Evolutionary conservation across 2,888 invertebrate genomes (phyloP), one percentile per base, ranked within the genome.

Genomic region (Drosophila flavopinicola): DNA sequence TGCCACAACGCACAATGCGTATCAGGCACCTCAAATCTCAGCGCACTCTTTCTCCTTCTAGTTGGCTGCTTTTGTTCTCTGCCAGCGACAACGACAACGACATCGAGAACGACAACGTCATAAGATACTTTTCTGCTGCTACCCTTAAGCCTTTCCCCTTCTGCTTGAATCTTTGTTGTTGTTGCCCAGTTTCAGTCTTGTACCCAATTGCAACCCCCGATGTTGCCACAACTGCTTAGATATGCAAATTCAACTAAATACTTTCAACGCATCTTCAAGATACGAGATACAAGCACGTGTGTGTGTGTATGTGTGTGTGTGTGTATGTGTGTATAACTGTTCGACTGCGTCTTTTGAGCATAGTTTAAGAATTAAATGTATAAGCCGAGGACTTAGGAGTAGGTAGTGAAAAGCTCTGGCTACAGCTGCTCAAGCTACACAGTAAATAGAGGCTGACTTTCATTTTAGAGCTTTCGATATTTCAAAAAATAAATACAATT

Each of bases 1-100:
- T 78, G 87, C 85, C 87, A 85, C 83, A 68, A 73, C 75, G 77
- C 77, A 77, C 73, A 77, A 72, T 77, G 76, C 61, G 52, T 78
- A 90, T 89, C 89, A 70, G 78, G 75, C 77, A 78, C 83, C 88
- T 88, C 88, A 88, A 88, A 89, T 88, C 88, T 88, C 20, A 24
- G 54, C 69, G 69, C 70, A 65, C 64, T 54, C 61, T 51, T 25
- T 29, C 32, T 45, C 41, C n/a, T 7, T 24, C 15, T 17, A 45
- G 45, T 61, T 13, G 38, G 30, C 32, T 33, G 41, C 74, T 74
- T 72, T 80, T 86, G 67, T 74, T 60, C 11, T n/a, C 24, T 23
- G 15, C 24, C 13, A 44, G 44, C 37, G 17, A 17, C 17, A 15
- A 15, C 57, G 67, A 84, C 83, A n/a, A n/a, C n/a, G n/a, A n/a